A percentile compares a stretch with the other conserved stretches of the same genome.
Conservation (phyloP, 2,113 vertebrate species). For the Circaetus gallicus region DNA sequence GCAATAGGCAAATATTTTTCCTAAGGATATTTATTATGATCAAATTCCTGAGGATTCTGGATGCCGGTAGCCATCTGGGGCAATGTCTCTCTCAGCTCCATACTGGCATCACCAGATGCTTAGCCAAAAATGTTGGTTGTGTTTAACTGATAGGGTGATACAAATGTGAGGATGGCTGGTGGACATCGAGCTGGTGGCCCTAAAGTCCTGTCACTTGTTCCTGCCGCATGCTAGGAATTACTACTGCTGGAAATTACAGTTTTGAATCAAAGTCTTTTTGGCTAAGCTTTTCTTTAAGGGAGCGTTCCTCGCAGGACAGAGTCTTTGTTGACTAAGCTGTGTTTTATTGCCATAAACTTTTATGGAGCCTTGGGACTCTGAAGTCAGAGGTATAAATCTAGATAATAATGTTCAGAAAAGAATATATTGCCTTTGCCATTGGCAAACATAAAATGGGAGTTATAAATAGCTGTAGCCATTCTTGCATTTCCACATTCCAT, state of each 20-base stretch:
- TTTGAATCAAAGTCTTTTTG: neutral
- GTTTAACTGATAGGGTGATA: neutral
- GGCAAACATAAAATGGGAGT: neutral
- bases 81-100: neutral
- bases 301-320: neutral
- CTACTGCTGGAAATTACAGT: neutral
- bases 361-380: neutral
- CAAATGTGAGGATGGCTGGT: accelerated
- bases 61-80: neutral
- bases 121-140: neutral
- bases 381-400: neutral
- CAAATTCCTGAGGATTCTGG: neutral
- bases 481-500: neutral
- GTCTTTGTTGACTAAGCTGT: neutral
- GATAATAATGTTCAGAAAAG: neutral
- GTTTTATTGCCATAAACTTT: neutral
- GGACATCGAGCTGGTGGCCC: neutral
- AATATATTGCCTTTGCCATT: neutral
- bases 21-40: neutral
- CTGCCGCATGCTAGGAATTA: neutral
- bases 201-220: neutral
- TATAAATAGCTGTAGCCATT: neutral
- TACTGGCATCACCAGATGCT: neutral
- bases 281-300: neutral
- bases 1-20: neutral